Evolutionary conservation across 2,797 vertebrate species (phyloP), one percentile per base, ranked within the genome.

Genomic region (Thalassophryne amazonica): DNA sequence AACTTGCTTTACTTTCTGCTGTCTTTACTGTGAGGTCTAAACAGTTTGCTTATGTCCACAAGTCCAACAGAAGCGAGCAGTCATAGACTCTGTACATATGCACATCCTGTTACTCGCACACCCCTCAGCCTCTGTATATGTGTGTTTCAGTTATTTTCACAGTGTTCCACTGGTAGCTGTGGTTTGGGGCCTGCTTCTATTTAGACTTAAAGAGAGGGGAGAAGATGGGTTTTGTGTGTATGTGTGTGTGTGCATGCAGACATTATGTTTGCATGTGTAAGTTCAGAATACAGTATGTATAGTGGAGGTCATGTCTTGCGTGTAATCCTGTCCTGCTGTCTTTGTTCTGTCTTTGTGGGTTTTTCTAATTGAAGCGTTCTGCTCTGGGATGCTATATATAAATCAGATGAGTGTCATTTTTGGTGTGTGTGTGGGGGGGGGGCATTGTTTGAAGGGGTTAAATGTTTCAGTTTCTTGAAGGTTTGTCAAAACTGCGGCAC

Each of bases 161-260:
- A 59, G 65, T 71, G 51, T 75, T 70, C 67, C 76, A 73, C 62
- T 84, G 76, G 76, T 76, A 76, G 76, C 74, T 84, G 81, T 72
- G 85, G 85, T 85, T 81, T 76, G 65, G 63, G 67, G 70, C 71
- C 62, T 56, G 49, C 53, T 16, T 80, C 81, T 88, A 84, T 85
- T 84, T 73, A 18, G 62, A 82, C 60, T 72, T 73, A 82, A 81
- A 83, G 71, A 83, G 76, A 78, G 69, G 60, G 72, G 76, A 81
- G 77, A 78, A 67, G 81, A 85, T 76, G 72, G 62, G 60, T 58
- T 61, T 36, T 59, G 37, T 59, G 32, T 27, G 20, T 0, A 46
- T 30, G 14, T 15, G 13, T 33, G 33, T 40, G 33, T 23, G 28
- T 30, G 25, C 34, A 24, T 33, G 31, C 14, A 8, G 46, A 6